Percentiles rank a stretch among this genome's conserved stretches.
phyloP scores from a whole-genome alignment of 2,888 invertebrate species.

The Cepaea hortensis region DNA sequence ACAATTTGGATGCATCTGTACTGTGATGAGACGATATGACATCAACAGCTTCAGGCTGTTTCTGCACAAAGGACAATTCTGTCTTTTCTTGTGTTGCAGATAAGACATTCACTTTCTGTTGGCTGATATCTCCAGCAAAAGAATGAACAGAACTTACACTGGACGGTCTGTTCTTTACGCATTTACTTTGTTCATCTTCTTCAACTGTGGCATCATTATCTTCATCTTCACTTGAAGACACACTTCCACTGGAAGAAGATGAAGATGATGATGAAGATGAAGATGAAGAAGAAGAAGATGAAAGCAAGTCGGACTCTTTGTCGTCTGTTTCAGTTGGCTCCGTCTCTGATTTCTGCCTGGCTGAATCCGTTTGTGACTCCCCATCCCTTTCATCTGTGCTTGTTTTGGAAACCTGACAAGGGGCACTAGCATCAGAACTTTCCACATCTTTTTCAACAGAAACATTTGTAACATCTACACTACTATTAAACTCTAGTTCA shows the following conservation, averaged over 20 bases:
- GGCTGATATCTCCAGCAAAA: background rate
- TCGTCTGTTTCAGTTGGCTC: conserved; percentile 53
- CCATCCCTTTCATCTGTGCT: background rate
- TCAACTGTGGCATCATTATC: conserved; percentile 15
- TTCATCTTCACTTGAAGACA: conserved; percentile 32
- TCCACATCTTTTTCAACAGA: background rate
- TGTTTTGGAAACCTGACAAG: background rate
- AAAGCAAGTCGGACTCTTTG: conserved; percentile 38
- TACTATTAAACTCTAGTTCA: conserved; percentile 25
- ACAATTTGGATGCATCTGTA: background rate
- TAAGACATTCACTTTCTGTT: conserved; percentile 11
- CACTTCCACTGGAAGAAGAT: conserved; percentile 34
- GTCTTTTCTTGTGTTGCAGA: background rate
- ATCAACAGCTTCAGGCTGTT: background rate
- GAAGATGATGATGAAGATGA: conserved; percentile 51
- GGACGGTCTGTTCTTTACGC: conserved; percentile 2
- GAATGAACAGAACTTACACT: conserved; percentile 11
- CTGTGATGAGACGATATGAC: background rate
- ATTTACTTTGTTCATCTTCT: conserved; percentile 10
- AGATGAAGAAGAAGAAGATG: conserved; percentile 43
- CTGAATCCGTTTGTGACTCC: background rate
- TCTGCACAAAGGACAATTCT: background rate
- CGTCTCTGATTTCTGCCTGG: background rate
- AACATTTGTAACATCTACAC: background rate
- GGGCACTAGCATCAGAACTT: background rate